Conservation (phyloP, 2,797 vertebrate species). For the Scleropages formosus region DNA sequence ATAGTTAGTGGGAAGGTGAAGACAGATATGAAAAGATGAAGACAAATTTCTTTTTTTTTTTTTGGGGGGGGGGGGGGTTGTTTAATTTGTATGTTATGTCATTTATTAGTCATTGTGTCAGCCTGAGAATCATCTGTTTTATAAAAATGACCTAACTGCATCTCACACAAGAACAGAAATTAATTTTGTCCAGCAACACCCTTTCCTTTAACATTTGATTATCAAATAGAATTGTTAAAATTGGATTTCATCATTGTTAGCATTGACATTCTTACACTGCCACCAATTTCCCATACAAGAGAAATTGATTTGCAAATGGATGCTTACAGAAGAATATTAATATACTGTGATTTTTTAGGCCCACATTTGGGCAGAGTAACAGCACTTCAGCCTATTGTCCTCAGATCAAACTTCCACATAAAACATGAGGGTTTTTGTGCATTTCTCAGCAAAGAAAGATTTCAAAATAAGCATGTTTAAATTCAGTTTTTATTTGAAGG, state of each 20-base stretch:
- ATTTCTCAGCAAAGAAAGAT: constrained; percentile 53
- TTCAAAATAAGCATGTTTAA: not conserved
- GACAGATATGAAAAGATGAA: not conserved
- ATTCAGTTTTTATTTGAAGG: not conserved
- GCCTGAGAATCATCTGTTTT: not conserved
- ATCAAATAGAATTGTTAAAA: constrained; percentile 8
- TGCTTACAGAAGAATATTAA: not conserved
- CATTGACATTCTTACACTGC: constrained; percentile 4
- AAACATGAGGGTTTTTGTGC: constrained; percentile 52
- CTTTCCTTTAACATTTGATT: constrained; percentile 5
- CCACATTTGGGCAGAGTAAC: not conserved
- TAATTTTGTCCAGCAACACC: not conserved
- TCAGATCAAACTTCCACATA: constrained; percentile 42
- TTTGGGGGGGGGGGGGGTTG: too few species aligned
- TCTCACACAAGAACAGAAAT: not conserved
- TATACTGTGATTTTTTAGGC: not conserved
- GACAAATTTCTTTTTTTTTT: too few species aligned
- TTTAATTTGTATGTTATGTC: too few species aligned
- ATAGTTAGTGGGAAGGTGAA: not conserved
- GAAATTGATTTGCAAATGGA: not conserved
- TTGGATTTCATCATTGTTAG: constrained; percentile 21
- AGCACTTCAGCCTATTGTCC: not conserved
- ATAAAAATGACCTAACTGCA: not conserved
- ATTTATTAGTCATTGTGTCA: too few species aligned
- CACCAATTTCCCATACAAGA: too few species aligned